These are phyloP conservation scores for Cephus pulcher DNA, from an alignment of 2,888 invertebrate genomes.

Conservation along the genomic window DNA sequence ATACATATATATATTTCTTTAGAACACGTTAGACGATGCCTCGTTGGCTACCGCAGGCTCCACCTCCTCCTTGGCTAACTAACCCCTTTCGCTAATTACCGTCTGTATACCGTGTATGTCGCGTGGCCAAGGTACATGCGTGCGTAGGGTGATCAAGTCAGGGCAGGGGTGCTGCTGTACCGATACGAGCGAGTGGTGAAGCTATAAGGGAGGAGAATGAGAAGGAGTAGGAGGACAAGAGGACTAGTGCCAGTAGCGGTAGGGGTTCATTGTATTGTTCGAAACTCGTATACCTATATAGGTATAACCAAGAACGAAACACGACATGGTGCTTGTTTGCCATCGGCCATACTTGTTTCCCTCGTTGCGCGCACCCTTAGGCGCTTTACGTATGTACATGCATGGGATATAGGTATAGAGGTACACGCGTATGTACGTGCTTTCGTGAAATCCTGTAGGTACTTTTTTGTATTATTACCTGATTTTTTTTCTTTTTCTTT, in stretches of 20 bases:
- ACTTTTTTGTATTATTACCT: constrained; percentile 7
- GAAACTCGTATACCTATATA: constrained; percentile 31
- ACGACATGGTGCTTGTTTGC: constrained; percentile 51
- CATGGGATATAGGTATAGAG: neutral
- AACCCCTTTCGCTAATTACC: constrained; percentile 61
- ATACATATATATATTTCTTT: no score
- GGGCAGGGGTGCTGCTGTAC: neutral
- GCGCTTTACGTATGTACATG: neutral
- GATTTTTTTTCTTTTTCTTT: constrained; percentile 10
- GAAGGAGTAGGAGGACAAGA: constrained; percentile 23
- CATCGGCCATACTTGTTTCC: constrained; percentile 47
- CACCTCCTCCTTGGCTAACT: constrained; percentile 58
- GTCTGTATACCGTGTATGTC: constrained; percentile 41
- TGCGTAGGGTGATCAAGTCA: neutral
- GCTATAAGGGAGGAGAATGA: neutral
- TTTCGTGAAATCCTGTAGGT: constrained; percentile 10
- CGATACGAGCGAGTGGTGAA: no score
- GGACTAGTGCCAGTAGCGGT: constrained; percentile 17
- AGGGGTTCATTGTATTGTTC: constrained; percentile 51
- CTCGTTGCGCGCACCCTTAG: neutral
- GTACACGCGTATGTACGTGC: no score
- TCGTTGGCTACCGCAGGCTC: constrained; percentile 53
- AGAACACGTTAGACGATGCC: constrained; percentile 15
- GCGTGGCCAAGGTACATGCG: constrained; percentile 6
- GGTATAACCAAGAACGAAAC: constrained; percentile 43